Base-by-base conservation (phyloP, 2,888 invertebrate genomes). In the Thymelicus lineola region DNA sequence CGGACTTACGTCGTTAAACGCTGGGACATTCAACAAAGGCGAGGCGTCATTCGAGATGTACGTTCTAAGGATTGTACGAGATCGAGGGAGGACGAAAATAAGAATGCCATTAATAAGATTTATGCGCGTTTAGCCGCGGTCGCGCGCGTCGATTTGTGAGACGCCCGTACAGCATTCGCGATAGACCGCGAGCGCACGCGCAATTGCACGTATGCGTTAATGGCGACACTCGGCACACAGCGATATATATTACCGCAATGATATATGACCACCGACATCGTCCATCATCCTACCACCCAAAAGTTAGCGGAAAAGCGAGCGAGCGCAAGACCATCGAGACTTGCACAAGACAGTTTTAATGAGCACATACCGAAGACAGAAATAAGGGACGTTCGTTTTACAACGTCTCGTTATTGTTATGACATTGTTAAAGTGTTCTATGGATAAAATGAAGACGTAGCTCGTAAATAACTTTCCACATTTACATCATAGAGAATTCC, bases 241-340 rank as follows among this genome's bases (percentile, higher is more conserved):
- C 80, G 86, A 92, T 91, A 92, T 92, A 93, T 93, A 93, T 91
- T 90, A 87, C 91, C 80, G 82, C 88, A 90, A 90, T 93, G 93
- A 93, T 93, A 92, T 93, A 93, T 88, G 86, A 82, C 86, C 90
- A 87, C 83, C 85, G 87, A 84, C 86, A 83, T 90, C 93, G 90
- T 93, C 80, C 90, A 92, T 93, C 92, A 92, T 91, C 82, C 91
- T 90, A 93, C 93, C 92, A 92, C 93, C 93, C 93, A 90, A 93
- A 93, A 92, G 91, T 93, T 90, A 92, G 91, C 85, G 86, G 92
- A 89, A 92, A 89, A 92, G 82, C 85, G 81, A 80, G 75, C 79
- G 83, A 87, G 85, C 86, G 91, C 92, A 93, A 91, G 80, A 85
- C 90, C 83, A 76, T 73, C 76, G 78, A 80, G 77, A 82, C 79